Evolutionary conservation across 2,797 vertebrate genomes (phyloP), one percentile per base, ranked within the genome.

Genomic region (Buphagus erythrorhynchus): DNA sequence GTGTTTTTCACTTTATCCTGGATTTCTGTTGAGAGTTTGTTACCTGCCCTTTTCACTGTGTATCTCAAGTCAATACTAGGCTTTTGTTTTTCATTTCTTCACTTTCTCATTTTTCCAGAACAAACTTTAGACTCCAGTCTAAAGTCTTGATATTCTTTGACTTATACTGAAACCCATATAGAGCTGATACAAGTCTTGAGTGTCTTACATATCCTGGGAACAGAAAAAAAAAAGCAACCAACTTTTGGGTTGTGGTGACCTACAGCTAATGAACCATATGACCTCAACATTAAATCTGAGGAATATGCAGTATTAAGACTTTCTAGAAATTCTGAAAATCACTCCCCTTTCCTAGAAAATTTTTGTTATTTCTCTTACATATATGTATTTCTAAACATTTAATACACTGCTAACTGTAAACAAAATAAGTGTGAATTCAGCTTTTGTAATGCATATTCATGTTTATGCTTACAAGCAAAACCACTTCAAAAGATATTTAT

Each of bases 191-290:
- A 79, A 75, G 10, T 26, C 9, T 52, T 58, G n/a, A 55, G 8
- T 63, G 6, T 42, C 26, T 63, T 67, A 58, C 3, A 12, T 59
- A 69, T 21, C 4, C 12, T 6, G 4, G 13, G 9, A 78, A 46
- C 2, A 77, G 5, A 21, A 93, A 52, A 52, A 49, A 65, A 59
- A n/a, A 2, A 3, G 0, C 4, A 35, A 42, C 3, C 3, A 58
- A 1, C 1, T 45, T 15, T 2, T 12, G 26, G 9, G 21, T 43
- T 31, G 3, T 25, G 33, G 20, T 55, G 29, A 24, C 6, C 14
- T 79, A 11, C 54, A 11, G 5, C 12, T 63, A 33, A 48, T 38
- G 28, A 75, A 10, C 5, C 25, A 4, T 19, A 65, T 43, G 35
- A 62, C 20, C 13, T 22, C 29, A 51, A 3, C 33, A 55, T 48